Evolutionary conservation across 2,888 invertebrate species (phyloP).

Genomic region (Pyrrhosoma nymphula): DNA sequence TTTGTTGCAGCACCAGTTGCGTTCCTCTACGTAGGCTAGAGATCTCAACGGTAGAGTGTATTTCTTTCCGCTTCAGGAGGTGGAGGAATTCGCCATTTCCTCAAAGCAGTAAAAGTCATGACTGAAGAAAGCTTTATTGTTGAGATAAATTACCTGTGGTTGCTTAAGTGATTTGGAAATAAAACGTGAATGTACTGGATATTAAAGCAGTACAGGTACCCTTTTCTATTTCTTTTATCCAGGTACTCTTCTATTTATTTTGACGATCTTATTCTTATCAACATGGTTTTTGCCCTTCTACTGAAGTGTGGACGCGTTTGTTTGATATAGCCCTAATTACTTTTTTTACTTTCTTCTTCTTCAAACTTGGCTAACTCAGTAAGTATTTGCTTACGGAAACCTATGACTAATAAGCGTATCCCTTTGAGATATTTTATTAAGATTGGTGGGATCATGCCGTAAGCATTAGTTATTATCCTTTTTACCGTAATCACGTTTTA

Average conservation of each 20-base stretch:
- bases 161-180: neutral
- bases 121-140: neutral
- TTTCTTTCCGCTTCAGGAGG: neutral
- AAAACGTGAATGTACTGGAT: neutral
- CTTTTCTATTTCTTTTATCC: too few species aligned
- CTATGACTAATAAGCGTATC: too few species aligned
- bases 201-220: too few species aligned
- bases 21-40: neutral
- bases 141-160: neutral
- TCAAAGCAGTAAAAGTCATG: neutral
- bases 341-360: too few species aligned
- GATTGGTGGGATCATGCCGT: too few species aligned
- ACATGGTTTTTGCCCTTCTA: neutral
- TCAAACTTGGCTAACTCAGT: too few species aligned
- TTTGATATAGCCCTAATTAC: neutral
- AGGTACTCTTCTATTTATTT: too few species aligned
- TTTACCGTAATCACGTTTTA: too few species aligned
- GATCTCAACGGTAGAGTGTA: neutral
- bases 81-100: neutral
- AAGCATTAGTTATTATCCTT: too few species aligned
- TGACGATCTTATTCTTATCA: neutral
- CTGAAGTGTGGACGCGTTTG: neutral
- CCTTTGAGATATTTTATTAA: too few species aligned
- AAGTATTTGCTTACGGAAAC: too few species aligned
- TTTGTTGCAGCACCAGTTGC: neutral